Conservation (phyloP, 2,797 vertebrate species). For the Ctenopoma kingsleyae region DNA sequence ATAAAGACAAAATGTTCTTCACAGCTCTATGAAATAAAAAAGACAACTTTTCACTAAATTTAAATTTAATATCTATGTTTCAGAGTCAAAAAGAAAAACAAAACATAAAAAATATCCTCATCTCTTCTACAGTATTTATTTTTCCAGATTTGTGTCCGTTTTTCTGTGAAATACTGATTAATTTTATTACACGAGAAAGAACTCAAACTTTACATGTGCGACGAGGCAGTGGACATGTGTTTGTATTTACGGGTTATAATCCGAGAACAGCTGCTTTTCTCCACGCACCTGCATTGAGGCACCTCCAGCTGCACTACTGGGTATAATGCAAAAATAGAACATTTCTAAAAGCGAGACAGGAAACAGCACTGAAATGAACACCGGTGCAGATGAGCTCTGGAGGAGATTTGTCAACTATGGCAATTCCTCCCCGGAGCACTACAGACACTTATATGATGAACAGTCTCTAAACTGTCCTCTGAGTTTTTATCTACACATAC, state of each 20-base stretch:
- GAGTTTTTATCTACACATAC: constrained; percentile 71
- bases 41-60: neutral
- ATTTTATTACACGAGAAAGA: neutral
- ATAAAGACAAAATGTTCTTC: neutral
- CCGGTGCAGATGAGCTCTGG: constrained; percentile 52
- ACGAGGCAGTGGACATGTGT: neutral
- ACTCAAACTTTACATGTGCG: neutral
- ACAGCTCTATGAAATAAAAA: neutral
- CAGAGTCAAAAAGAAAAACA: neutral
- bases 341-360: constrained; percentile 37
- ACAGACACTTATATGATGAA: constrained; percentile 71
- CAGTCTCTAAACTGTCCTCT: constrained; percentile 79
- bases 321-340: constrained; percentile 28
- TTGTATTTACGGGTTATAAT: constrained; percentile 1
- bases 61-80: neutral
- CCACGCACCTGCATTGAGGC: constrained; percentile 23
- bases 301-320: constrained; percentile 31
- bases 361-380: constrained; percentile 40
- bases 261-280: neutral
- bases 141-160: neutral
- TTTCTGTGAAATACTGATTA: neutral
- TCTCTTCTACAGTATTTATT: neutral
- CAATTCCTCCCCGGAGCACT: constrained; percentile 70
- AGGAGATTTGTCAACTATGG: constrained; percentile 73
- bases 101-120: neutral